These are phyloP conservation scores for Dioctria rufipes DNA, from an alignment of 2,888 invertebrate genomes.

Conservation along the genomic window DNA sequence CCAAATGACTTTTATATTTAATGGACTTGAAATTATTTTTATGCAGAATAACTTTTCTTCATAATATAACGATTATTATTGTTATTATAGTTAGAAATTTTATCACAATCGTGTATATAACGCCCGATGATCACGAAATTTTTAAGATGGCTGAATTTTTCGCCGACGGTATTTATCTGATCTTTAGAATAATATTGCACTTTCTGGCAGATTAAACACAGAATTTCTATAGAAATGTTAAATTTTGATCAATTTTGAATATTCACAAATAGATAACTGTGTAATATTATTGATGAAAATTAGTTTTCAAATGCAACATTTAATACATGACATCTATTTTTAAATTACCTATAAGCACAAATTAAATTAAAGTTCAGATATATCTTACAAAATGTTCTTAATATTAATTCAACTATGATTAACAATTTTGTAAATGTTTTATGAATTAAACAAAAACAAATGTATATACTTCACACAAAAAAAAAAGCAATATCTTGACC, in stretches of 20 bases:
- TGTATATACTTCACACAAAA: conserved; percentile 9
- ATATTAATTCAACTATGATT: too few species aligned
- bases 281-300: too few species aligned
- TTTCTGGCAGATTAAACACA: background rate
- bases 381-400: too few species aligned
- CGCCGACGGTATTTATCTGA: conserved; percentile 23
- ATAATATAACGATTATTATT: background rate
- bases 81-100: background rate
- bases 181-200: background rate
- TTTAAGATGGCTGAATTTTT: conserved; percentile 47
- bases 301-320: too few species aligned
- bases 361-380: too few species aligned
- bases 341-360: too few species aligned
- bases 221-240: background rate
- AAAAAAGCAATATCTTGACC: background rate
- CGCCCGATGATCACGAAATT: conserved; percentile 7
- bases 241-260: background rate
- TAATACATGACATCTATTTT: too few species aligned
- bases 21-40: too few species aligned
- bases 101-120: conserved; percentile 9
- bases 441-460: conserved; percentile 36
- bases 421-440: conserved; percentile 1
- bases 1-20: too few species aligned
- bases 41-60: too few species aligned
- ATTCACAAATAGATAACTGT: too few species aligned